A percentile compares a stretch with the other conserved stretches of the same genome.
phyloP scores from a whole-genome alignment of 1,140 invertebrate genomes.

The Amyelois transitella region DNA sequence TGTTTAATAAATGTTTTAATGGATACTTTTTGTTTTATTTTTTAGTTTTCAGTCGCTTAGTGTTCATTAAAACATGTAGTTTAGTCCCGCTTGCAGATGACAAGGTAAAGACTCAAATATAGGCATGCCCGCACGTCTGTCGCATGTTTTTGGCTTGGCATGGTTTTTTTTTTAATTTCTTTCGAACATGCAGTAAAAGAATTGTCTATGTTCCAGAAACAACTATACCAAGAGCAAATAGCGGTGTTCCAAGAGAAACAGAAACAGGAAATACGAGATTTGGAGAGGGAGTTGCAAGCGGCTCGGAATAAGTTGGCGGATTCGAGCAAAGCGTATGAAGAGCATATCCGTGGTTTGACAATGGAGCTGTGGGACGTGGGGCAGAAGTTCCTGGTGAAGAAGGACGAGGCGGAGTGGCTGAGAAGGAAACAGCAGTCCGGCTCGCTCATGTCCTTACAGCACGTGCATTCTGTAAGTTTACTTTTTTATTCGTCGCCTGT shows the following conservation, averaged over 20 bases:
- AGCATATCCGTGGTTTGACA: constrained; percentile 73
- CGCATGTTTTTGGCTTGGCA: constrained; percentile 7
- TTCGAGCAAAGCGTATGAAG: constrained; percentile 75
- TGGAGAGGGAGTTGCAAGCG: constrained; percentile 54
- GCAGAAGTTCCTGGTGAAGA: constrained; percentile 75
- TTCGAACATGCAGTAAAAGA: not conserved
- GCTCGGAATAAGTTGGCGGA: constrained; percentile 72
- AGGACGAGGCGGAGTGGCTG: constrained; percentile 74
- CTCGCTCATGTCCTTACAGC: constrained; percentile 62
- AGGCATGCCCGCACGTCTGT: constrained; percentile 11
- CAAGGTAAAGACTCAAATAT: constrained; percentile 18
- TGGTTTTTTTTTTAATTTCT: not conserved
- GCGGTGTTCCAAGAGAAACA: constrained; percentile 64
- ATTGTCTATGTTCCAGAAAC: constrained; percentile 52
- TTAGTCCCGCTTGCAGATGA: constrained; percentile 21
- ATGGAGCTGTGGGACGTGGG: constrained; percentile 76
- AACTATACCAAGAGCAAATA: constrained; percentile 75
- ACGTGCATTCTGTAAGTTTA: constrained; percentile 51
- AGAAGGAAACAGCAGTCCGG: constrained; percentile 44
- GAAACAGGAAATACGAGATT: constrained; percentile 49
- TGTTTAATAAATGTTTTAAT: constrained; percentile 61
- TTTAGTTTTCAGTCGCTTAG: constrained; percentile 24
- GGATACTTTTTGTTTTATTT: constrained; percentile 54
- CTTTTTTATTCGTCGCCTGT: no score
- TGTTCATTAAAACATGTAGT: constrained; percentile 52